These are phyloP conservation scores for Oreotragus oreotragus DNA, from an alignment of 2,113 vertebrate genomes.

Conservation along the genomic window DNA sequence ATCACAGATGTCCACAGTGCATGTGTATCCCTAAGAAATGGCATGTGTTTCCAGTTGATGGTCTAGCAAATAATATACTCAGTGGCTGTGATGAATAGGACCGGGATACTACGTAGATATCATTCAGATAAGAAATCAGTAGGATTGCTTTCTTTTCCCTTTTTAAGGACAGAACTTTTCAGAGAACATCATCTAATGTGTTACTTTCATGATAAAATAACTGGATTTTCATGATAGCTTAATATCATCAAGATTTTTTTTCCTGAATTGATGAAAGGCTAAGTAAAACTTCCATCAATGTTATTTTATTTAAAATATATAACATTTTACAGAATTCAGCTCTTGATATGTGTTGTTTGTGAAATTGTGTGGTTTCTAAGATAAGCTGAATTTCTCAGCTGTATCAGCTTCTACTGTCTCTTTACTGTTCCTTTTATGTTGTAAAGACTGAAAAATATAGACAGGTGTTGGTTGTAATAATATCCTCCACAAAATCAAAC, in stretches of 20 bases:
- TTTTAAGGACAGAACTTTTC: background rate
- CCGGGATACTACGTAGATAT: background rate
- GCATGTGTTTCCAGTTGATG: background rate
- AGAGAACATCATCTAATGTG: background rate
- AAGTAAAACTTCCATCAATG: background rate
- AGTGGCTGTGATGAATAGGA: background rate
- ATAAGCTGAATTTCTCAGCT: constrained; percentile 33
- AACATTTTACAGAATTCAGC: constrained; percentile 13
- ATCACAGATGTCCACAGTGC: background rate
- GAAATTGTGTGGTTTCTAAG: constrained; percentile 23
- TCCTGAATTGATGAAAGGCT: background rate
- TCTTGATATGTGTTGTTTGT: constrained; percentile 28
- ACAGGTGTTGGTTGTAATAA: background rate
- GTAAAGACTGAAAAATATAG: background rate
- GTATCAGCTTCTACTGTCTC: constrained; percentile 18
- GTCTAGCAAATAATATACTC: background rate
- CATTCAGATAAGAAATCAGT: background rate
- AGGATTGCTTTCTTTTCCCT: constrained; percentile 9
- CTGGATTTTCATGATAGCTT: background rate
- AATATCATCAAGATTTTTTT: background rate
- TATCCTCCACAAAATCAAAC: constrained; percentile 8
- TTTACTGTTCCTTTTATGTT: constrained; percentile 31
- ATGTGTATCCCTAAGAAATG: constrained; percentile 17
- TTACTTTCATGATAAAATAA: constrained; percentile 38
- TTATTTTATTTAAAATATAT: constrained; percentile 25